Evolutionary conservation across 2,888 invertebrate species (phyloP).

Genomic region (Cephus sareptanus): DNA sequence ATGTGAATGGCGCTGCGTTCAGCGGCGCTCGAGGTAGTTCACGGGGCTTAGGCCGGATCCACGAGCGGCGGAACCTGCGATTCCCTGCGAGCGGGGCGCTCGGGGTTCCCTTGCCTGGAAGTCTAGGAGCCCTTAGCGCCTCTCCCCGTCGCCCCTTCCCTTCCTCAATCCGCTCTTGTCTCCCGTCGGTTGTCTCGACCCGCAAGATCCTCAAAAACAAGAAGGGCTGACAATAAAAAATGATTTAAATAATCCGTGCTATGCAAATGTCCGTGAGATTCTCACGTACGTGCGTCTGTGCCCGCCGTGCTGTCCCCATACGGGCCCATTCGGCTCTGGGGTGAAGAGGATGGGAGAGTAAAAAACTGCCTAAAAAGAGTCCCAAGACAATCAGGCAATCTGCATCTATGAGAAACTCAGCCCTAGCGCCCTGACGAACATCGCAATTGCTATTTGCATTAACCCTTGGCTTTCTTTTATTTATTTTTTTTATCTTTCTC

Average conservation of each 20-base stretch:
- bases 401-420: conserved; percentile 37
- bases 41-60: conserved; percentile 31
- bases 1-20: conserved; percentile 39
- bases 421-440: too few species aligned
- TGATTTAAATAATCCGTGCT: conserved; percentile 64
- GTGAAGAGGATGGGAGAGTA: conserved; percentile 30
- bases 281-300: conserved; percentile 48
- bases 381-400: conserved; percentile 57
- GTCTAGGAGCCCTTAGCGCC: conserved; percentile 10
- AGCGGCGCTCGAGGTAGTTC: conserved; percentile 42
- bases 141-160: conserved; percentile 8
- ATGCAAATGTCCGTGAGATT: conserved; percentile 60
- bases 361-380: conserved; percentile 26
- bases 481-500: too few species aligned
- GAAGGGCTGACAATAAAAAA: conserved; percentile 56
- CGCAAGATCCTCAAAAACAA: conserved; percentile 51
- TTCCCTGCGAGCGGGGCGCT: neutral
- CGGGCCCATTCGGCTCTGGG: conserved; percentile 1
- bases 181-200: conserved; percentile 19
- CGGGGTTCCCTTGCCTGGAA: neutral
- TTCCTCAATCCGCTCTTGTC: neutral
- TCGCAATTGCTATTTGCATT: too few species aligned
- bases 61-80: conserved; percentile 37
- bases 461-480: too few species aligned
- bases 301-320: neutral